Evolutionary conservation across 2,888 invertebrate species (phyloP).

Genomic region (Diploptera punctata): DNA sequence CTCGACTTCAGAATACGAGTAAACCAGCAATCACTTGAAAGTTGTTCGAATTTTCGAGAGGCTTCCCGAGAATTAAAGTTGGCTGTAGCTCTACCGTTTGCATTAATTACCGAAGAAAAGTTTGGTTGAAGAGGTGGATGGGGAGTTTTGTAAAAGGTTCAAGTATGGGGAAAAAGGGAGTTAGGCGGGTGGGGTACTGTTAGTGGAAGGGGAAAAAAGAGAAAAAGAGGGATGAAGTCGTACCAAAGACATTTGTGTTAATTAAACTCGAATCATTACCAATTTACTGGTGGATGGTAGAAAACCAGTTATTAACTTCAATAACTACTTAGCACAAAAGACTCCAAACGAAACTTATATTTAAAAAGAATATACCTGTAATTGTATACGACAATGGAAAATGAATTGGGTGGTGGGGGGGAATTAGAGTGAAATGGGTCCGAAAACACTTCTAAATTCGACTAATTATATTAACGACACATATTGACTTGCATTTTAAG

Average conservation of each 20-base stretch:
- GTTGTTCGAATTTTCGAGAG: slow-evolving; percentile 8
- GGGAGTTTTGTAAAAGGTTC: slow-evolving; percentile 7
- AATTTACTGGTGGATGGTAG: slow-evolving; percentile 23
- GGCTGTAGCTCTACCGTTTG: background rate
- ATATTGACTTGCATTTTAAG: too few relatives aligned
- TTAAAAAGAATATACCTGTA: slow-evolving; percentile 1
- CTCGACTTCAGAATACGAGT: too few relatives aligned
- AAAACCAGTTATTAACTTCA: slow-evolving; percentile 32
- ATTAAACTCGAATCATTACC: slow-evolving; percentile 37
- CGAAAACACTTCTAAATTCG: background rate
- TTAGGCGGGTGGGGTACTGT: background rate
- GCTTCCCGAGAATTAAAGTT: slow-evolving; percentile 16
- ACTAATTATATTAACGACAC: too few relatives aligned
- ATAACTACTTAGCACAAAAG: background rate
- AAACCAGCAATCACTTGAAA: slow-evolving; percentile 4
- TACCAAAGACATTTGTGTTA: slow-evolving; percentile 26
- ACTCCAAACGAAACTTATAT: background rate
- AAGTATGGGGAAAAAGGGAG: slow-evolving; percentile 3
- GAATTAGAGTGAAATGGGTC: background rate
- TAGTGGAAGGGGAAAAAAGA: background rate
- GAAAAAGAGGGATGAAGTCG: slow-evolving; percentile 8
- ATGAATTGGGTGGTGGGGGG: background rate
- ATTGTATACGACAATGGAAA: background rate
- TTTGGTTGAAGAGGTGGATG: slow-evolving; percentile 4
- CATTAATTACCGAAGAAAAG: slow-evolving; percentile 22